Evolutionary conservation across 2,888 invertebrate species (phyloP).

Genomic region (Ecdyonurus torrentis): DNA sequence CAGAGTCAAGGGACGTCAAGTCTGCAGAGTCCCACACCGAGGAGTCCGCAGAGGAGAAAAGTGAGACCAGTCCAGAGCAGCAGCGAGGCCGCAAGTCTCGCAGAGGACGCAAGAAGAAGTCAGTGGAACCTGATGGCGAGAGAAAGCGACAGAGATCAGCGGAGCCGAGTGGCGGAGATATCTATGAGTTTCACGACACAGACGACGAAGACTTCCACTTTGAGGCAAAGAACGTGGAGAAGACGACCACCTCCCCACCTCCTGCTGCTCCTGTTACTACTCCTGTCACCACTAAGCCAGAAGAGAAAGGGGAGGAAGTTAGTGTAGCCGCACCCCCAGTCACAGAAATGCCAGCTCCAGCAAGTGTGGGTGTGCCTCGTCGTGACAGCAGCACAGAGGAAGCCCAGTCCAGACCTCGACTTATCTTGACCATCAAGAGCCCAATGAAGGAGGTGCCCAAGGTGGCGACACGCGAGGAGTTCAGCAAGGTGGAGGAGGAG

Average conservation of each 20-base stretch:
- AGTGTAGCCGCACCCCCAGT: background rate
- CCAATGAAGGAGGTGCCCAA: slow-evolving; percentile 19
- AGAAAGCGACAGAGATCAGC: background rate
- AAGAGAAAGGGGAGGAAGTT: background rate
- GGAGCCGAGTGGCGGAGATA: slow-evolving; percentile 34
- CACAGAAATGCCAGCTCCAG: slow-evolving; percentile 4
- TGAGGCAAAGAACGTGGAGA: background rate
- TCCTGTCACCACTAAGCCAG: slow-evolving; percentile 1
- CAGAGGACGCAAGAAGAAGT: slow-evolving; percentile 10
- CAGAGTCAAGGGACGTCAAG: background rate
- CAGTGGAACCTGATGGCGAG: slow-evolving; percentile 2
- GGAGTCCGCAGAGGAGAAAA: slow-evolving; percentile 7
- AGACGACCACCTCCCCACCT: background rate
- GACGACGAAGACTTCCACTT: slow-evolving; percentile 44
- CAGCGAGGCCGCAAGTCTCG: slow-evolving; percentile 4
- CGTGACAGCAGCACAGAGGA: slow-evolving; percentile 24
- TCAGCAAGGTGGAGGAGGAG: slow-evolving; percentile 7
- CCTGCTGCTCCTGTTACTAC: background rate
- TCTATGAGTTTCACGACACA: slow-evolving; percentile 82
- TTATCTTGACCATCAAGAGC: slow-evolving; percentile 69
- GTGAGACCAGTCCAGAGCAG: background rate
- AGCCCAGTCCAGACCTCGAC: slow-evolving; percentile 40
- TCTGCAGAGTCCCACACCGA: slow-evolving; percentile 3
- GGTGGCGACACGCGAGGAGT: slow-evolving; percentile 17
- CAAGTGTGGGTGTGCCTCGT: background rate